Evolutionary conservation across 2,113 vertebrate genomes (phyloP), one percentile per base, ranked within the genome.

Genomic region (Ictidomys tridecemlineatus): DNA sequence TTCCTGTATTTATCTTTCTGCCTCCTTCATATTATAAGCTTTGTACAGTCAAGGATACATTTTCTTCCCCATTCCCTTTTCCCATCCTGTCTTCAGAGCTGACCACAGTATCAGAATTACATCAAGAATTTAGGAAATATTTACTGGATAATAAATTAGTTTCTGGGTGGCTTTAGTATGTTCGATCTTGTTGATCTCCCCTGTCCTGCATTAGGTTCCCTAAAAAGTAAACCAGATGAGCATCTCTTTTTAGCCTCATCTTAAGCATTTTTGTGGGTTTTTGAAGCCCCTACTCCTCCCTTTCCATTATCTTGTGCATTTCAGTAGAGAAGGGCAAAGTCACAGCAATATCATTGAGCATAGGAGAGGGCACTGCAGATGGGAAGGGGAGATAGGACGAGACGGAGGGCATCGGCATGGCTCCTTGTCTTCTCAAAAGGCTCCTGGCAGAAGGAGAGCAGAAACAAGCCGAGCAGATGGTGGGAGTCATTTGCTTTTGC

Each of bases 351-450:
- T 95, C 78, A 95, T 32, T 96, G 96, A 96, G 89, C 70, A 58
- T 32, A 51, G 67, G 51, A 94, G 77, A 97, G 78, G 94, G 58
- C 82, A 63, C 37, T 53, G 1, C 95, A 95, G 94, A 96, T 89
- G 95, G 95, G 70, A 95, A 91, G 77, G 93, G 94, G 91, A 96
- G 72, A 45, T 0, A 51, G 61, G 93, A 63, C 16, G 37, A 61
- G 93, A 96, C 18, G 58, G 94, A 91, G 94, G 82, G 63, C 58
- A 83, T 18, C 97, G 84, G 91, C 95, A 80, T 93, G 97, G 89
- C 85, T 95, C 92, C 79, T 0, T 93, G 95, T 96, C 93, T 97
- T 98, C 97, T 97, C 98, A 86, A 96, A 96, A 96, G 97, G 93
- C 93, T 97, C 65, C 93, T 97, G 97, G 95, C 96, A 97, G 93